phyloP scores from a whole-genome alignment of 2,113 vertebrate species.

The Pelobates fuscus region DNA sequence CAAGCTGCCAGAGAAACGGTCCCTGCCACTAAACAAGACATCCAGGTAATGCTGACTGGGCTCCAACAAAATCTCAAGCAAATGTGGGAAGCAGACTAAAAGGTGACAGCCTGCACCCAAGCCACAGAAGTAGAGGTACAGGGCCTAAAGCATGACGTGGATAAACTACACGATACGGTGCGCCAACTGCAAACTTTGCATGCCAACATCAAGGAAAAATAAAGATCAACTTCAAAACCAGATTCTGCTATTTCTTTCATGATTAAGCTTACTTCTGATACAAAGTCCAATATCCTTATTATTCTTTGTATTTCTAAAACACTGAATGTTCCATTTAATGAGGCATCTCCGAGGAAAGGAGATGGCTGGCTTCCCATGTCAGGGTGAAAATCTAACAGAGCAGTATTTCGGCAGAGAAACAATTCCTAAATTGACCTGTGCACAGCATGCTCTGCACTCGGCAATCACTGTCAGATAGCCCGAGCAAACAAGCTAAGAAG shows the following conservation, averaged over 20 bases:
- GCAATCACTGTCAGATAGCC: constrained; percentile 7
- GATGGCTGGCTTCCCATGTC: background rate
- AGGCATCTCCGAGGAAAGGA: constrained; percentile 6
- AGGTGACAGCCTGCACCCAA: no score
- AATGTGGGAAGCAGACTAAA: no score
- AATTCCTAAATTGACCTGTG: constrained; percentile 7
- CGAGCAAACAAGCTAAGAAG: constrained; percentile 1
- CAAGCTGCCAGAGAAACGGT: no score
- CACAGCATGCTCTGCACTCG: constrained; percentile 11
- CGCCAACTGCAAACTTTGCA: no score
- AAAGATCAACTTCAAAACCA: no score
- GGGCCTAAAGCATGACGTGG: no score
- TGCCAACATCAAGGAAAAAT: no score
- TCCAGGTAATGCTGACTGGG: no score
- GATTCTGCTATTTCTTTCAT: background rate
- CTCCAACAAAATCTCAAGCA: no score
- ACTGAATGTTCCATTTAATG: constrained; percentile 14
- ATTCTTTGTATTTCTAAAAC: constrained; percentile 10
- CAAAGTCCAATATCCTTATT: background rate
- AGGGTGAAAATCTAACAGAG: background rate
- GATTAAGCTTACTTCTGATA: background rate
- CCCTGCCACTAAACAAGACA: no score
- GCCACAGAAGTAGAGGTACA: no score
- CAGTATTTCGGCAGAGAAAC: background rate
- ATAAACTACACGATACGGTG: no score